These are phyloP conservation scores for Agapetus fuscipes DNA, from an alignment of 2,888 invertebrate genomes.

Conservation along the genomic window DNA sequence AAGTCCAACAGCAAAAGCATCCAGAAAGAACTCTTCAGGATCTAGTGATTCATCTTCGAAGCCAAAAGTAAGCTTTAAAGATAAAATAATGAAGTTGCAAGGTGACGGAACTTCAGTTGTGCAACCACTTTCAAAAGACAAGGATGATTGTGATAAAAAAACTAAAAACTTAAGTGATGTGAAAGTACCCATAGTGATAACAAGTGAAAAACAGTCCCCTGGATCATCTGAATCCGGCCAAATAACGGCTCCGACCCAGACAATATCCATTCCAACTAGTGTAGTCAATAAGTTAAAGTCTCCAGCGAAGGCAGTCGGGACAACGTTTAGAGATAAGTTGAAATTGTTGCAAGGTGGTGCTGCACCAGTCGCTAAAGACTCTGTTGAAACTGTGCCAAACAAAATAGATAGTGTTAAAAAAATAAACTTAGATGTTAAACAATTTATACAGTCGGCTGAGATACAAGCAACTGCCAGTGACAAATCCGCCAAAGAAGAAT, in stretches of 20 bases:
- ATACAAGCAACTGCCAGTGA: slow-evolving; percentile 14
- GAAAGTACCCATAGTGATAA: slow-evolving; percentile 7
- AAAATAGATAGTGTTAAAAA: slow-evolving; percentile 30
- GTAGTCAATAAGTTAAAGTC: slow-evolving; percentile 46
- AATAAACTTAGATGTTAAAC: slow-evolving; percentile 29
- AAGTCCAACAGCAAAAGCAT: slow-evolving; percentile 39
- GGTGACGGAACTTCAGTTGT: slow-evolving; percentile 41
- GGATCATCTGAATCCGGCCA: slow-evolving; percentile 21
- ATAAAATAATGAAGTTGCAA: slow-evolving; percentile 50
- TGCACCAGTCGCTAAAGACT: slow-evolving; percentile 14
- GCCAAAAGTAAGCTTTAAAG: slow-evolving; percentile 53
- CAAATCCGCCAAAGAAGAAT: slow-evolving; percentile 27
- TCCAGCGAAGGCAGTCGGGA: slow-evolving; percentile 40
- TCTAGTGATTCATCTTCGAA: slow-evolving; percentile 37
- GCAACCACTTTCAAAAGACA: slow-evolving; percentile 38
- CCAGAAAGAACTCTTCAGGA: slow-evolving; percentile 41
- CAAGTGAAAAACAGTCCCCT: slow-evolving; percentile 33
- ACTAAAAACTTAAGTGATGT: slow-evolving; percentile 11
- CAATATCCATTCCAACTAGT: slow-evolving; percentile 43
- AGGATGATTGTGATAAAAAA: slow-evolving; percentile 17
- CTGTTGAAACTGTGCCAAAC: slow-evolving; percentile 24
- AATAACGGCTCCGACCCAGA: slow-evolving; percentile 32
- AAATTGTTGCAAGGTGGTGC: slow-evolving; percentile 35
- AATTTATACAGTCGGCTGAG: slow-evolving; percentile 28
- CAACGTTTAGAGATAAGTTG: slow-evolving; percentile 42